Base-by-base conservation (phyloP, 2,113 vertebrate species). In the Clinocottus analis region DNA sequence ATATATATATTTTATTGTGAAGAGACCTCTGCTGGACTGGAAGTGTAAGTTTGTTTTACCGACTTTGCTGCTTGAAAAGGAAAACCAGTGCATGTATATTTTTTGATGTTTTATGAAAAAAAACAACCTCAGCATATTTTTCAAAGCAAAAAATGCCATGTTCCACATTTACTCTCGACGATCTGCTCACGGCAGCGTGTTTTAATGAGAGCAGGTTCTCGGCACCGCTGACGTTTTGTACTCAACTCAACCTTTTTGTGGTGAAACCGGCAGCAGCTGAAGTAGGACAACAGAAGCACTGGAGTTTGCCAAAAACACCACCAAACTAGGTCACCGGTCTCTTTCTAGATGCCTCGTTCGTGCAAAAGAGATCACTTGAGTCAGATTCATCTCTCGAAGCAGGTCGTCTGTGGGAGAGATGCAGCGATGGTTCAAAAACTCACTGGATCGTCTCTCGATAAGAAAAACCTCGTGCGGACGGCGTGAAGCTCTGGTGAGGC, bases 241-340 rank as follows among this genome's bases (percentile, higher is more conserved):
- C 75, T 80, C 82, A 77, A 72, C 63, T 51, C 35, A 79, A 41
- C 21, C 5, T 59, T 29, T n/a, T 64, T 80, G 88, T 72, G 72
- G 85, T 86, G 72, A 85, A 86, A 62, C 77, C 68, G 55, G 69
- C 45, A 68, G 33, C 72, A 68, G 33, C 72, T 37, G 3, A 93
- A 91, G 72, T 92, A 84, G 93, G 79, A 51, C 91, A 84, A 13
- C 25, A 31, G 13, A 73, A 37, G 12, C 72, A 33, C 67, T 63
- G 33, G 84, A 64, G 39, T 70, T 37, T 72, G 16, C 14, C 71
- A 43, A 68, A n/a, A 83, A 92, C 75, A 85, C 91, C 90, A 84
- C 93, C 65, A 75, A 94, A 91, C 55, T 93, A 90, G 93, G 94
- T 94, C 93, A 94, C 6, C 79, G 85, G 1, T 87, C 87, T 78